These are phyloP conservation scores for Entomyzon cyanotis DNA, from an alignment of 2,113 vertebrate genomes.

Conservation along the genomic window DNA sequence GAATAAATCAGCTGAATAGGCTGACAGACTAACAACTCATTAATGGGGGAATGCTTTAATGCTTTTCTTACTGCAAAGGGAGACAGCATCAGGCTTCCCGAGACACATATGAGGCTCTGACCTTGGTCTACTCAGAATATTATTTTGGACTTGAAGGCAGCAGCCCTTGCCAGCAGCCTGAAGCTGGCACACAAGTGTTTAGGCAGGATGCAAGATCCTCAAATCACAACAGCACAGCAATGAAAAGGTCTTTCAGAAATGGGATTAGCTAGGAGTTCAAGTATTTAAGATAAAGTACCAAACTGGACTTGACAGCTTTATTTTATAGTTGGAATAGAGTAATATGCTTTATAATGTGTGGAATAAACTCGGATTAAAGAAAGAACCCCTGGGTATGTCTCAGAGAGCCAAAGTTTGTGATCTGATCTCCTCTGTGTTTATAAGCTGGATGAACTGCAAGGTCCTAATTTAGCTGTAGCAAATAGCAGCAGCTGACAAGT, in stretches of 20 bases:
- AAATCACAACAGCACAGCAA: not conserved
- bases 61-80: not conserved
- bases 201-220: not conserved
- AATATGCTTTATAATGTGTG: not conserved
- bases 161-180: conserved; percentile 1
- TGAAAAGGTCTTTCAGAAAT: not conserved
- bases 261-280: not conserved
- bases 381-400: not conserved
- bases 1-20: not conserved
- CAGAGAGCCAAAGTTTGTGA: not conserved
- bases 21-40: not conserved
- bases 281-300: not conserved
- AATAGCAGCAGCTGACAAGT: not conserved
- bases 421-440: conserved; percentile 6
- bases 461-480: conserved; percentile 30
- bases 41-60: not conserved
- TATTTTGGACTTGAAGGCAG: conserved; percentile 7
- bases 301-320: not conserved
- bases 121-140: not conserved
- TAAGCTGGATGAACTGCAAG: not conserved
- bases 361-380: not conserved
- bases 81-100: not conserved
- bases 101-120: not conserved
- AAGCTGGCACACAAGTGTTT: not conserved
- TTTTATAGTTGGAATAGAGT: not conserved